These are phyloP conservation scores for Isaurus tuberculatus DNA, from an alignment of 92 coral and sea anemone genomes.

Conservation along the genomic window DNA sequence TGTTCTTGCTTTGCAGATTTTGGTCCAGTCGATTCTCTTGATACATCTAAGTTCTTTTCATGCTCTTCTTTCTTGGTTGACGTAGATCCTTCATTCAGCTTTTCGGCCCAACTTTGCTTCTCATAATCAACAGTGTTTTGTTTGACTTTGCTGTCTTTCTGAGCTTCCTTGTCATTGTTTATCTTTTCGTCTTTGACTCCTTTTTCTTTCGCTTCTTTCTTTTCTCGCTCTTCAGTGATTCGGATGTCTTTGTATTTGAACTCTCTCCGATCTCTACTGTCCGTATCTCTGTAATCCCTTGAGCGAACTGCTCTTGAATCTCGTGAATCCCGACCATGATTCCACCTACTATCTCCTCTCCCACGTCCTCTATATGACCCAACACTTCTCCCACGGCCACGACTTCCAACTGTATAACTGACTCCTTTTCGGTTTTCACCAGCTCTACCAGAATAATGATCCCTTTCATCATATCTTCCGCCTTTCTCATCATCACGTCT, in stretches of 20 bases:
- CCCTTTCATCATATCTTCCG: constrained; percentile 54
- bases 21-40: constrained; percentile 13
- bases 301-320: constrained; percentile 59
- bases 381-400: constrained; percentile 77
- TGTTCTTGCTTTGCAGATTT: constrained; percentile 33
- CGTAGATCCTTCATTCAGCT: constrained; percentile 17
- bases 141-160: background rate
- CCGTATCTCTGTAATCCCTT: constrained; percentile 45
- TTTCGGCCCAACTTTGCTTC: constrained; percentile 20
- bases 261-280: constrained; percentile 7
- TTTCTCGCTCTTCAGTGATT: background rate
- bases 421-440: constrained; percentile 69
- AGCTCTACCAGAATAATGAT: constrained; percentile 36
- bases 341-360: constrained; percentile 52
- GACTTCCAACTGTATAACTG: constrained; percentile 69
- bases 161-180: constrained; percentile 8
- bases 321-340: constrained; percentile 38
- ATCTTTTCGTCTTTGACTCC: background rate
- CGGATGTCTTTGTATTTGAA: constrained; percentile 12
- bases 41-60: constrained; percentile 11
- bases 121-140: constrained; percentile 4
- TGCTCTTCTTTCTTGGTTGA: background rate
- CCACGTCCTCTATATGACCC: constrained; percentile 70
- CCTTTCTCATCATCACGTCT: constrained; percentile 56
- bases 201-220: background rate